phyloP scores from a whole-genome alignment of 2,797 vertebrate genomes.

The Thamnophis elegans region DNA sequence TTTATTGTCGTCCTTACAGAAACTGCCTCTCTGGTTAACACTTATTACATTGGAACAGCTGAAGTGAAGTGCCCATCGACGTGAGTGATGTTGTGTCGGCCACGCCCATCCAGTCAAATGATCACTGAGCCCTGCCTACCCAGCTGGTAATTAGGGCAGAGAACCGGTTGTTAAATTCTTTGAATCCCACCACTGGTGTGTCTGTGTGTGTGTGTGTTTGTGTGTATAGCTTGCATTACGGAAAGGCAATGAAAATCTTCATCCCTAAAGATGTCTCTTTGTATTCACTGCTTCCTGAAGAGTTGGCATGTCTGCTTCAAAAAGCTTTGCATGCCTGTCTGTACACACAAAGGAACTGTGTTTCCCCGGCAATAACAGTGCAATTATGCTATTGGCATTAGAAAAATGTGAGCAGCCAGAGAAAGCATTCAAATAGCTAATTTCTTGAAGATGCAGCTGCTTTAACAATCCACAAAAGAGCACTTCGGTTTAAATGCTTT shows the following conservation, averaged over 20 bases:
- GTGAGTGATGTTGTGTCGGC: too few species aligned
- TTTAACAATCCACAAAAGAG: not conserved
- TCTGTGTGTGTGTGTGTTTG: too few species aligned
- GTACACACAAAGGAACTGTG: not conserved
- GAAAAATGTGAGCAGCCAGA: not conserved
- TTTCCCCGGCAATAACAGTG: not conserved
- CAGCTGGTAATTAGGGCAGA: too few species aligned
- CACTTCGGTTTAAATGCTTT: not conserved
- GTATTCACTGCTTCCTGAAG: not conserved
- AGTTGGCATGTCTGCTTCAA: not conserved
- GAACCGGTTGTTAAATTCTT: too few species aligned
- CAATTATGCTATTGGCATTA: not conserved
- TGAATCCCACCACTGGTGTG: too few species aligned
- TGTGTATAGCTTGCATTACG: not conserved
- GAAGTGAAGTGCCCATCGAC: too few species aligned
- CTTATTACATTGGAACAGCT: too few species aligned
- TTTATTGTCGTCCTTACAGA: too few species aligned
- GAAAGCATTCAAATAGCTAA: not conserved
- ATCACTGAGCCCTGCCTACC: too few species aligned
- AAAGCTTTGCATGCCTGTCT: not conserved
- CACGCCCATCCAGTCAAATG: too few species aligned
- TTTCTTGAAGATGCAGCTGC: not conserved
- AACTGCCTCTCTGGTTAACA: too few species aligned
- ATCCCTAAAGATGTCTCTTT: not conserved
- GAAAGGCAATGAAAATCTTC: not conserved